Conservation (phyloP, 64 coral and sea anemone genomes). For the Stichodactyla mertensii region DNA sequence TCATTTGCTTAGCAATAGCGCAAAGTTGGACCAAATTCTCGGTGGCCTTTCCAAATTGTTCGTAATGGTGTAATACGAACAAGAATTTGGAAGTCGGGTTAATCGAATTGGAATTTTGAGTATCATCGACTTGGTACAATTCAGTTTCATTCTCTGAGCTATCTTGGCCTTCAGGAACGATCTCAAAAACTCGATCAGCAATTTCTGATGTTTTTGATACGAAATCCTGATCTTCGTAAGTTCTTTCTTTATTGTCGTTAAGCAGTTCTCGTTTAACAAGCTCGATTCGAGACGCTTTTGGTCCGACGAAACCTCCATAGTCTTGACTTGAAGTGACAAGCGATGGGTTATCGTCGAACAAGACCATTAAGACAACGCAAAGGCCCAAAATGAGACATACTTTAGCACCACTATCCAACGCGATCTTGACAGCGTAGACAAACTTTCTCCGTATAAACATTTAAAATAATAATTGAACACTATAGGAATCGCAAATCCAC, state of each 20-base stretch:
- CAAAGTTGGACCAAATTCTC: constrained; percentile 89
- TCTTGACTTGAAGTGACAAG: not conserved
- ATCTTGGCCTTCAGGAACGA: constrained; percentile 20
- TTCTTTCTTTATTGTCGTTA: not conserved
- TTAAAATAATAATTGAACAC: constrained; percentile 5
- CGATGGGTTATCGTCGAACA: not conserved
- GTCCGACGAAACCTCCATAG: not conserved
- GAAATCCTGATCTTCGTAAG: constrained; percentile 8
- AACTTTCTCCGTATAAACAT: constrained; percentile 14
- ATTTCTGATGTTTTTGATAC: constrained; percentile 31
- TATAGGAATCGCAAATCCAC: not conserved
- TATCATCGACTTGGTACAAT: constrained; percentile 50
- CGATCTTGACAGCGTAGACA: not conserved
- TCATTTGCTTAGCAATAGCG: constrained; percentile 60
- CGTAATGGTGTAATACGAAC: constrained; percentile 92
- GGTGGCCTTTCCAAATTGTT: constrained; percentile 94
- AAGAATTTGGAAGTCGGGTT: constrained; percentile 53
- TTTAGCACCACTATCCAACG: not conserved
- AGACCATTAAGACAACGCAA: not conserved
- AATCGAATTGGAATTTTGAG: not conserved
- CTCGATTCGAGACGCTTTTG: not conserved
- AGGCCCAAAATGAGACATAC: not conserved
- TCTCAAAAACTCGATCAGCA: constrained; percentile 53
- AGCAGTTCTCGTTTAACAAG: constrained; percentile 20
- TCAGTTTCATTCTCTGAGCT: constrained; percentile 29